These are phyloP conservation scores for Drosophila setifemur DNA, from an alignment of 1,140 invertebrate species.

Conservation along the genomic window DNA sequence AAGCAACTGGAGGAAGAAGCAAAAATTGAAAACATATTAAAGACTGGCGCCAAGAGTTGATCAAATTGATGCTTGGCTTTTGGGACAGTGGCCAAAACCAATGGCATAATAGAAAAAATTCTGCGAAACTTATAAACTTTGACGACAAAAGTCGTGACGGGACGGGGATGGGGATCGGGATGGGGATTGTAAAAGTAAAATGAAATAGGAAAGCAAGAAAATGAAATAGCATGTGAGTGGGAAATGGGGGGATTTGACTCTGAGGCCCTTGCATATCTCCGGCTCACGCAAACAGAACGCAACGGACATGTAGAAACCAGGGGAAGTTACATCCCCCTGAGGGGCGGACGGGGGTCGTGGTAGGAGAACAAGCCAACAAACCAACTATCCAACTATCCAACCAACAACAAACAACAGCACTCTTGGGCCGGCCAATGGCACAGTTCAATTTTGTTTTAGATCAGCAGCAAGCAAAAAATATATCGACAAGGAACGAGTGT, in stretches of 20 bases:
- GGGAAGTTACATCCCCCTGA: constrained; percentile 30
- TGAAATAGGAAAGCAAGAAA: constrained; percentile 34
- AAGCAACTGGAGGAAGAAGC: neutral
- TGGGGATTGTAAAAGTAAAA: constrained; percentile 28
- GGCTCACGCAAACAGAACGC: constrained; percentile 58
- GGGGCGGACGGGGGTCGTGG: neutral
- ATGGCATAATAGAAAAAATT: constrained; percentile 13
- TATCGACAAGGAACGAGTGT: constrained; percentile 5
- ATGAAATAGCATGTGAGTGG: constrained; percentile 34
- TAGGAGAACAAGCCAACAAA: constrained; percentile 6
- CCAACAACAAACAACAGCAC: constrained; percentile 47
- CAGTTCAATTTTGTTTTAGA: constrained; percentile 69
- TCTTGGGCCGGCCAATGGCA: constrained; percentile 65
- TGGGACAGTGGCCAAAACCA: constrained; percentile 63
- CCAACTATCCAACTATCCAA: neutral
- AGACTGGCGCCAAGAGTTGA: constrained; percentile 73
- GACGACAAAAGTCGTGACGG: constrained; percentile 30
- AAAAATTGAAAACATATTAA: constrained; percentile 67
- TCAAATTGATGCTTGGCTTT: constrained; percentile 75
- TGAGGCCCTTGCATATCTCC: constrained; percentile 31
- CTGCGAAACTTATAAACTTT: constrained; percentile 64
- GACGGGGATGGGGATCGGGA: constrained; percentile 37
- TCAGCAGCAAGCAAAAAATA: constrained; percentile 18
- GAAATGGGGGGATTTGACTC: constrained; percentile 12
- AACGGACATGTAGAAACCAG: constrained; percentile 52